Evolutionary conservation across 2,888 invertebrate species (phyloP).

Genomic region (Lycia hirtaria): DNA sequence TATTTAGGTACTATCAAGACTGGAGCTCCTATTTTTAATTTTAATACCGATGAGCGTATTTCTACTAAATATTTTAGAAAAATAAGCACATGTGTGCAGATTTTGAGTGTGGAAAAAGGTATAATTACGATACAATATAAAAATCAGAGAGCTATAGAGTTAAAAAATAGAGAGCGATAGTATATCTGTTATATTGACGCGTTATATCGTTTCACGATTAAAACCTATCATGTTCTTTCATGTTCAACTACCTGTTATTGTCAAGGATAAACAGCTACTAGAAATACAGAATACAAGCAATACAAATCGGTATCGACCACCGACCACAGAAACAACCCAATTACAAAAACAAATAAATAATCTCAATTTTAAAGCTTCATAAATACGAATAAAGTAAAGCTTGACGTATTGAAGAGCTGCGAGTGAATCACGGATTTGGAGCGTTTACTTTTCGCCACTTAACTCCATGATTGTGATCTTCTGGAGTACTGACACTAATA

Average conservation of each 20-base stretch:
- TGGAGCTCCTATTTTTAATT: slow-evolving; percentile 22
- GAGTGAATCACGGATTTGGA: slow-evolving; percentile 57
- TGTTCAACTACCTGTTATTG: slow-evolving; percentile 70
- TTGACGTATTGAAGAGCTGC: slow-evolving; percentile 57
- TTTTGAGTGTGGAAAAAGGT: slow-evolving; percentile 26
- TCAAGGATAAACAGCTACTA: slow-evolving; percentile 62
- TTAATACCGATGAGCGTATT: slow-evolving; percentile 17
- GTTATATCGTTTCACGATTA: slow-evolving; percentile 44
- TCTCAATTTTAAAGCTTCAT: slow-evolving; percentile 82
- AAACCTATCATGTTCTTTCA: no score
- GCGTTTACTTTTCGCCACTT: no score
- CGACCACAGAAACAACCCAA: slow-evolving; percentile 64
- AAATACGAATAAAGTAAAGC: slow-evolving; percentile 72
- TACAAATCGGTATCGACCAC: slow-evolving; percentile 53
- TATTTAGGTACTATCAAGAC: slow-evolving; percentile 16
- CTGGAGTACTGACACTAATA: no score
- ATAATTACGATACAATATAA: slow-evolving; percentile 44
- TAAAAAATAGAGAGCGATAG: slow-evolving; percentile 70
- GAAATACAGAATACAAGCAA: slow-evolving; percentile 50
- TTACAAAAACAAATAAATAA: slow-evolving; percentile 77
- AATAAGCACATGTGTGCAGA: slow-evolving; percentile 50
- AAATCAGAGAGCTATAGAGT: slow-evolving; percentile 66
- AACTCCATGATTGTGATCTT: no score
- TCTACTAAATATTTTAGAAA: slow-evolving; percentile 41
- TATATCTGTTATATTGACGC: slow-evolving; percentile 43